Percentiles rank a stretch among this genome's conserved stretches.
Conservation (phyloP, 1,140 invertebrate species). For the Dendroctonus valens region DNA sequence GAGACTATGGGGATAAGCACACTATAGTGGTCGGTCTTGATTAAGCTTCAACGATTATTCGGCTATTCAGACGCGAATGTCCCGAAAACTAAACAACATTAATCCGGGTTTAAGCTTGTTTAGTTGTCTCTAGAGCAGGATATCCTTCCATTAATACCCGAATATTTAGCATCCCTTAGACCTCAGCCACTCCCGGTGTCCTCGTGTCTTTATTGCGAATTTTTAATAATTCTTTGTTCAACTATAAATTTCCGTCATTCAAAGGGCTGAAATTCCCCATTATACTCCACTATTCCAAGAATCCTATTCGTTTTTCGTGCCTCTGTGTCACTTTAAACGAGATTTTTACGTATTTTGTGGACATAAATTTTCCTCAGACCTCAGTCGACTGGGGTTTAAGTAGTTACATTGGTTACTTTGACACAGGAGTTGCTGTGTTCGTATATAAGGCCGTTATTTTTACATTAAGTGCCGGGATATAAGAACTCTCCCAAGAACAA, state of each 20-base stretch:
- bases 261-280: neutral
- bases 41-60: neutral
- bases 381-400: slow-evolving; percentile 1
- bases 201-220: neutral
- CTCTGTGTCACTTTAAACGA: too few species aligned
- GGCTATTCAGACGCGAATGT: slow-evolving; percentile 1
- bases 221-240: neutral
- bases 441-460: slow-evolving; percentile 1
- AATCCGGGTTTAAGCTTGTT: slow-evolving; percentile 6
- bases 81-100: slow-evolving; percentile 6
- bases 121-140: neutral
- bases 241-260: neutral
- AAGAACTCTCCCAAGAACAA: too few species aligned
- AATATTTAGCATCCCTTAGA: neutral
- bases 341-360: too few species aligned
- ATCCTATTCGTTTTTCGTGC: too few species aligned
- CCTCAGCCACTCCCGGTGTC: neutral
- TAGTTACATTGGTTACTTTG: slow-evolving; percentile 4
- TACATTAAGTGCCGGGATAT: neutral
- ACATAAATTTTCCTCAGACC: too few species aligned
- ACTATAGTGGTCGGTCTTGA: too few species aligned
- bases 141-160: neutral
- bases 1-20: too few species aligned
- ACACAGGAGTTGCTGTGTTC: slow-evolving; percentile 3
- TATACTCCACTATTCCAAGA: too few species aligned